Evolutionary conservation across 37 sponge, comb jelly and placozoan genomes (phyloP).

Genomic region (Oscarella lobularis): DNA sequence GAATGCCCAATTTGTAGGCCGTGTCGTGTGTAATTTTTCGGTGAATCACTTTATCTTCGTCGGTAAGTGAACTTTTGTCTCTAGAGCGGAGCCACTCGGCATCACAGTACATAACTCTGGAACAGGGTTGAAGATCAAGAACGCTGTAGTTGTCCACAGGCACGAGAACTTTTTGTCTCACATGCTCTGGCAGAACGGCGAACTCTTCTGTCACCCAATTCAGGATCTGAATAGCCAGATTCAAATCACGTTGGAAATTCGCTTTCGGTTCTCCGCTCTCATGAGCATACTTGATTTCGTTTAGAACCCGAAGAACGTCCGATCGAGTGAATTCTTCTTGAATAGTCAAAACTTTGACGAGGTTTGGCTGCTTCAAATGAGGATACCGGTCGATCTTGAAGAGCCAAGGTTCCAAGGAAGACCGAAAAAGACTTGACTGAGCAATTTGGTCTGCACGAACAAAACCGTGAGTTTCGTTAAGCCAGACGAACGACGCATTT

Average conservation of each 20-base stretch:
- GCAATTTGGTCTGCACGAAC: not conserved
- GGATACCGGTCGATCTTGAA: not conserved
- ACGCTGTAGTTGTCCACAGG: not conserved
- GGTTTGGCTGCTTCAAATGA: not conserved
- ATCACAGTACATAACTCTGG: not conserved
- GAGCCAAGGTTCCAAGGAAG: not conserved
- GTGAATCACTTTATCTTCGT: not conserved
- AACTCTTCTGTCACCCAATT: not conserved
- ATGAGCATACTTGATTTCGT: not conserved
- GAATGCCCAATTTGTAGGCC: not conserved
- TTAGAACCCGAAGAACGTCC: slow-evolving; percentile 2
- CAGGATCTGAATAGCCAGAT: not conserved
- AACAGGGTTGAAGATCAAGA: not conserved
- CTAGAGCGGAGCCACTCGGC: not conserved
- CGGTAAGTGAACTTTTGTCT: slow-evolving; percentile 1
- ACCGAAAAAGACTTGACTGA: not conserved
- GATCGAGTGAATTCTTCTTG: not conserved
- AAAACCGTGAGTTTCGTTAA: no score
- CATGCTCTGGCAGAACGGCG: not conserved
- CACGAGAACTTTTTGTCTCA: not conserved
- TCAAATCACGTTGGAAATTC: not conserved
- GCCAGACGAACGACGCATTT: no score
- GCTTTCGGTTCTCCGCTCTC: not conserved
- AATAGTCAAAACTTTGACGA: not conserved
- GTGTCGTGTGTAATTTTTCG: not conserved